Conservation (phyloP, 2,797 vertebrate genomes). For the Tangara arthus region DNA sequence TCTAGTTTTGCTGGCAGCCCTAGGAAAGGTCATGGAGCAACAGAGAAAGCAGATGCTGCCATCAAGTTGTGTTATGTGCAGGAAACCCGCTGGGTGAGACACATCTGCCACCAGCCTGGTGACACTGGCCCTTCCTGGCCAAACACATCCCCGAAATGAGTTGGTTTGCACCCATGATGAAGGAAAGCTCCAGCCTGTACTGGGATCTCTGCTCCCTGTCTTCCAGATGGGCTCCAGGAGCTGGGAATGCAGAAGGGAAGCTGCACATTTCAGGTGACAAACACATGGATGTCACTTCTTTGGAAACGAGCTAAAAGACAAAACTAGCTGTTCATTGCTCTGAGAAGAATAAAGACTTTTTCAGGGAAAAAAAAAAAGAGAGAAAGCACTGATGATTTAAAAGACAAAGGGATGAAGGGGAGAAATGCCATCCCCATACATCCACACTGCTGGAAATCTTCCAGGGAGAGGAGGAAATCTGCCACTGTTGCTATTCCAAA, state of each 20-base stretch:
- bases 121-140: not conserved
- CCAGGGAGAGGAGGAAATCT: not conserved
- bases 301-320: not conserved
- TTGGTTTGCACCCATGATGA: not conserved
- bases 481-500: not conserved
- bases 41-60: not conserved
- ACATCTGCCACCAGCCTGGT: not conserved
- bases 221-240: not conserved
- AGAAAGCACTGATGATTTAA: not conserved
- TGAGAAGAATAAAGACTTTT: not conserved
- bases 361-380: not conserved
- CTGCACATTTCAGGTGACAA: not conserved
- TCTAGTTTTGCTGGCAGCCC: not conserved
- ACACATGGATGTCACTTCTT: not conserved
- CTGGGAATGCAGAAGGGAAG: not conserved
- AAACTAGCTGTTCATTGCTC: not conserved
- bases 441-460: not conserved
- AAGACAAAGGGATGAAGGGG: not conserved
- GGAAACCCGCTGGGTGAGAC: not conserved
- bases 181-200: not conserved
- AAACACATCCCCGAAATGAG: not conserved
- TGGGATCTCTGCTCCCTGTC: not conserved
- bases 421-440: not conserved
- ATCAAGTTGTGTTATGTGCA: not conserved
- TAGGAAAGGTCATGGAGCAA: not conserved